Evolutionary conservation across 2,888 invertebrate genomes (phyloP), one percentile per base, ranked within the genome.

Genomic region (Quadriops clusia): DNA sequence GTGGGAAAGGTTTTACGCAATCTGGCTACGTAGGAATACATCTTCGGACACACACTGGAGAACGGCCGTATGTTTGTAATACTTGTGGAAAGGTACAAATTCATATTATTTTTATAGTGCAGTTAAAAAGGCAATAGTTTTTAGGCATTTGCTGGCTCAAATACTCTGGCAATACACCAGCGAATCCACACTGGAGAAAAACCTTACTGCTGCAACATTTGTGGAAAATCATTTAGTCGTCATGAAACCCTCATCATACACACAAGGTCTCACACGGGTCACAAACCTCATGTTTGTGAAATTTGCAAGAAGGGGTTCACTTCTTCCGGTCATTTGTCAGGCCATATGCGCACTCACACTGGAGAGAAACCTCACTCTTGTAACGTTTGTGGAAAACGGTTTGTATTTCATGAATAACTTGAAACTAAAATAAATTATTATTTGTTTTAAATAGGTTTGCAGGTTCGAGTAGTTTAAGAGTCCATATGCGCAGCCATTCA

Each of bases 1-100:
- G 62, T 37, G 58, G 58, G 20, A 62, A 62, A 51, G 58, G 61
- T 58, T 63, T 63, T 37, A 61, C 61, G 7, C 63, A 63, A 41
- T 62, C 62, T 2, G 63, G 63, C 25, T 63, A 63, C 36, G 60
- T 63, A 4, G 54, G 58, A 9, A 60, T 63, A 32, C 63, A 63
- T 36, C 61, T 63, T 60, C 45, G 63, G 22, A 61, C 60, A 0
- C 63, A 63, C 30, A 63, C 63, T 1, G 63, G 63, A 3, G 62
- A 54, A 35, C 47, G 56, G 8, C 63, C 63, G 0, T 62, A 62
- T 36, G 52, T 60, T 4, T 63, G 63, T 38, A 48, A 52, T 22
- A 58, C 55, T 4, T 63, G 63, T 33, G 61, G 61, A 5, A 62
- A 61, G 45, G n/a, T n/a, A n/a, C n/a, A n/a, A n/a, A n/a, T n/a